A percentile compares a stretch with the other conserved stretches of the same genome.
Conservation (phyloP, 2,113 vertebrate species). For the Sceloporus undulatus region DNA sequence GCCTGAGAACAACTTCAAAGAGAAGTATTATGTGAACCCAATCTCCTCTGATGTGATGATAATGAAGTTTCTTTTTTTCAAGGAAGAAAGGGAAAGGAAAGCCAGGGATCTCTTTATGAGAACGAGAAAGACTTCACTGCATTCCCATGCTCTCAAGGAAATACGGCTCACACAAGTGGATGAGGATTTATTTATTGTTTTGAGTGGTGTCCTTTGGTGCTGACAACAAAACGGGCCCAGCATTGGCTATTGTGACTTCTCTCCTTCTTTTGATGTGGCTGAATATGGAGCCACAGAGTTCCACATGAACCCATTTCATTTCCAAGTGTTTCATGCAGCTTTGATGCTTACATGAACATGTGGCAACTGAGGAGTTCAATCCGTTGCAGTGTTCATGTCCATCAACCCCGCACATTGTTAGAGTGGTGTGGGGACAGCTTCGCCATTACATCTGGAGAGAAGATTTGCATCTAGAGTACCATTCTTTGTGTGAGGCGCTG, state of each 20-base stretch:
- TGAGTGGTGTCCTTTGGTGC: too few relatives aligned
- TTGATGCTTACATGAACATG: background rate
- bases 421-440: too few relatives aligned
- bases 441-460: too few relatives aligned
- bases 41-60: background rate
- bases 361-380: background rate
- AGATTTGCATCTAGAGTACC: too few relatives aligned
- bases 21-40: background rate
- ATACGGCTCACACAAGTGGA: background rate
- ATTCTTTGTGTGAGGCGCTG: too few relatives aligned
- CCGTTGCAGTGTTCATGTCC: too few relatives aligned
- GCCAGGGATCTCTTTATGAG: background rate
- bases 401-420: too few relatives aligned
- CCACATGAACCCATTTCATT: background rate
- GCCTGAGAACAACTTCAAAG: conserved; percentile 21
- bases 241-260: too few relatives aligned
- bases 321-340: conserved; percentile 27
- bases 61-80: background rate
- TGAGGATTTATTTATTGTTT: background rate
- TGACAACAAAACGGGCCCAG: too few relatives aligned
- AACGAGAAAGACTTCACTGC: background rate
- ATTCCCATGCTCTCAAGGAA: conserved; percentile 46
- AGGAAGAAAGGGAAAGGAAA: conserved; percentile 1
- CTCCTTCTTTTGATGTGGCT: conserved; percentile 27
- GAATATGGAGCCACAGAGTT: conserved; percentile 39